These are phyloP conservation scores for Pogonophryne albipinna DNA, from an alignment of 2,797 vertebrate genomes.

Conservation along the genomic window DNA sequence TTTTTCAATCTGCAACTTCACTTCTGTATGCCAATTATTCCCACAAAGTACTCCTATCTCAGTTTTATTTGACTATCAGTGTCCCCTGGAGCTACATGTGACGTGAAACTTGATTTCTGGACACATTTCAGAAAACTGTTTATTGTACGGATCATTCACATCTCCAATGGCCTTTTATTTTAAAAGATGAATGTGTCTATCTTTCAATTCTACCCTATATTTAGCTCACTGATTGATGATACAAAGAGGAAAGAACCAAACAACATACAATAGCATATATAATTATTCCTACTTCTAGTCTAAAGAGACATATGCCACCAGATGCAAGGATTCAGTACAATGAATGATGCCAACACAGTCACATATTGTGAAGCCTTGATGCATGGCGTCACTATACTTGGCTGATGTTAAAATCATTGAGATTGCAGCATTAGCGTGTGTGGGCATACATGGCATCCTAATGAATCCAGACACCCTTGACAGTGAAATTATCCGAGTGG, in stretches of 20 bases:
- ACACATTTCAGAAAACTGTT: neutral
- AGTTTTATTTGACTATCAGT: neutral
- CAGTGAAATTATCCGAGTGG: conserved; percentile 23
- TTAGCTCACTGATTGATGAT: neutral
- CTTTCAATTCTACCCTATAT: neutral
- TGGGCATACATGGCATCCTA: conserved; percentile 10
- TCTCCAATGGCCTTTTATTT: neutral
- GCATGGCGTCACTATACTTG: conserved; percentile 10
- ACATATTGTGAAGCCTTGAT: neutral
- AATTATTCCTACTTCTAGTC: neutral
- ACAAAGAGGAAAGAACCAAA: neutral
- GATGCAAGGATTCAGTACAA: neutral
- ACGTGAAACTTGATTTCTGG: neutral
- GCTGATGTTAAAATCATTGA: neutral
- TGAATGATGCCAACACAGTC: conserved; percentile 13
- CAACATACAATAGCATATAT: neutral
- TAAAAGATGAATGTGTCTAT: neutral
- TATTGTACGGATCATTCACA: neutral
- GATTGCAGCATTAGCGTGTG: conserved; percentile 19
- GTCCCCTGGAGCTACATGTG: neutral
- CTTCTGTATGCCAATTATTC: no score
- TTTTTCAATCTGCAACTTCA: no score
- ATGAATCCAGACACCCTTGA: conserved; percentile 19
- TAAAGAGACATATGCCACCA: neutral
- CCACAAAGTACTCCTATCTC: no score